These are phyloP conservation scores for Lineus longissimus DNA, from an alignment of 1,140 invertebrate species.

Conservation along the genomic window DNA sequence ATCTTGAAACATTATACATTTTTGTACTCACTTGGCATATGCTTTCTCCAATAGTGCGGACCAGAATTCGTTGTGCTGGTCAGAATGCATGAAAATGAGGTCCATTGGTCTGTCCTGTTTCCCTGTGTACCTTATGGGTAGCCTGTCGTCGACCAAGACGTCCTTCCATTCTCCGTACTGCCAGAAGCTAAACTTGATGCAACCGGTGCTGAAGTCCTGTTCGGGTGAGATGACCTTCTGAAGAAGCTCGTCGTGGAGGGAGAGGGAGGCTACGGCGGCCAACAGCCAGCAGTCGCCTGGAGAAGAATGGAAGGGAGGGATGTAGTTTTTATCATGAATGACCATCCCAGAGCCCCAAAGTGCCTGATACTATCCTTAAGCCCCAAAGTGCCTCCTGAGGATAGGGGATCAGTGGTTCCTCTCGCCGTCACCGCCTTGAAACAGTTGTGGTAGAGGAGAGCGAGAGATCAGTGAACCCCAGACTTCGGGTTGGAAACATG, in stretches of 20 bases:
- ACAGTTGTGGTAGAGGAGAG: no score
- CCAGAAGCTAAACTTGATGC: slow-evolving; percentile 82
- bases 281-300: slow-evolving; percentile 92
- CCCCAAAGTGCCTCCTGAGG: no score
- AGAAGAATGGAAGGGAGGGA: slow-evolving; percentile 5
- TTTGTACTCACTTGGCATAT: slow-evolving; percentile 87
- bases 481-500: no score
- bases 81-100: slow-evolving; percentile 89
- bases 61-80: slow-evolving; percentile 89
- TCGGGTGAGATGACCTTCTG: slow-evolving; percentile 92
- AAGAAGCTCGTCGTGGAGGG: slow-evolving; percentile 83
- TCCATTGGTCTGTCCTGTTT: slow-evolving; percentile 66
- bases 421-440: no score
- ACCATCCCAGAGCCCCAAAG: no score
- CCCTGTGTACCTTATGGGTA: slow-evolving; percentile 79
- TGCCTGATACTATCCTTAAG: no score
- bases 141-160: slow-evolving; percentile 89
- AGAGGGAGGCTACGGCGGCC: slow-evolving; percentile 92
- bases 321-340: no score
- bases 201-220: slow-evolving; percentile 84
- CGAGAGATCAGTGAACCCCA: no score
- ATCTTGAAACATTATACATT: no score
- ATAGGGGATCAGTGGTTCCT: no score
- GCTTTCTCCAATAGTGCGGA: slow-evolving; percentile 95
- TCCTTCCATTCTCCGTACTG: slow-evolving; percentile 71